phyloP scores from a whole-genome alignment of 2,113 vertebrate species.

The Trogon surrucura region DNA sequence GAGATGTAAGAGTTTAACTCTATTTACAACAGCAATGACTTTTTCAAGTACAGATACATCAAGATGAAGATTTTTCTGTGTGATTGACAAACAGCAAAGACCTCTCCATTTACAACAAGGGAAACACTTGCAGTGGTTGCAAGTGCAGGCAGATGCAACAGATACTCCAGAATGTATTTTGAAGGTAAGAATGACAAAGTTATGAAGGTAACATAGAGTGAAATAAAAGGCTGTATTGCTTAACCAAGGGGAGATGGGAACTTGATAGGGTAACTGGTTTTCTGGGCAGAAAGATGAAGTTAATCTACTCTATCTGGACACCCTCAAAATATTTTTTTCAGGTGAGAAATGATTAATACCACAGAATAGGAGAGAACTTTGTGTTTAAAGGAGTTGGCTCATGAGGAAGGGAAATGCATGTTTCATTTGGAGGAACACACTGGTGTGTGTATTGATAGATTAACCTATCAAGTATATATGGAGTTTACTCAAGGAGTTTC shows the following conservation, averaged over 20 bases:
- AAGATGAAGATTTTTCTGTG: neutral
- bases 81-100: neutral
- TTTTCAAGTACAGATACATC: neutral
- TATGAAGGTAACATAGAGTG: neutral
- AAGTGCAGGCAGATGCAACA: neutral
- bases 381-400: neutral
- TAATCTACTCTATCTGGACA: neutral
- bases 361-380: neutral
- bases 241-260: neutral
- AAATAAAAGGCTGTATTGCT: neutral
- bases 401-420: neutral
- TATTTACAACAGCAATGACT: neutral
- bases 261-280: neutral
- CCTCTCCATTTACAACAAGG: neutral
- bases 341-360: neutral
- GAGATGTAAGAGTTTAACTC: neutral
- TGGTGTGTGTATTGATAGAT: neutral
- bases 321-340: neutral
- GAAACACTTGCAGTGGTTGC: neutral
- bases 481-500: neutral
- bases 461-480: neutral
- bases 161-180: neutral
- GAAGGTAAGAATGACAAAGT: neutral
- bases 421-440: neutral
- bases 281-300: neutral